phyloP scores from a whole-genome alignment of 2,797 vertebrate species.

The Macropus fuliginosus region DNA sequence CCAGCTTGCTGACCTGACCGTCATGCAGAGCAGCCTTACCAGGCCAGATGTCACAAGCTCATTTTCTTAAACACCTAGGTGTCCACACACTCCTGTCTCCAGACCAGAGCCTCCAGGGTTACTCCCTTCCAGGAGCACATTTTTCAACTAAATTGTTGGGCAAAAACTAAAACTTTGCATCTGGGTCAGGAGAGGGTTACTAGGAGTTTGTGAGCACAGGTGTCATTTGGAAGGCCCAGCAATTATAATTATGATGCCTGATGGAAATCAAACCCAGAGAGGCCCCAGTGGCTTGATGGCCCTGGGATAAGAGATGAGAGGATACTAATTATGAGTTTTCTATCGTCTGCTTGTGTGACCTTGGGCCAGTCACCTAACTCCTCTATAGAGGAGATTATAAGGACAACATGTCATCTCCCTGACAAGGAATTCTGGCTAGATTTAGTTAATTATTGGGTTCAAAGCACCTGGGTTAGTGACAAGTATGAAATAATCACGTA shows the following conservation, averaged over 20 bases:
- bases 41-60: conserved; percentile 13
- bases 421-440: not conserved
- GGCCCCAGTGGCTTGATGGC: not conserved
- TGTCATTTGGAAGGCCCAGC: conserved; percentile 19
- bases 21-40: not conserved
- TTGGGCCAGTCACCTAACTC: conserved; percentile 38
- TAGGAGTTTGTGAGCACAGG: conserved; percentile 32
- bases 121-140: conserved; percentile 55
- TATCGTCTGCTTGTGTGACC: conserved; percentile 23
- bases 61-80: not conserved
- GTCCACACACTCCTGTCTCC: conserved; percentile 11
- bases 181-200: conserved; percentile 69
- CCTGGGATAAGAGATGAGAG: not conserved
- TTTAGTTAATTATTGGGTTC: not conserved
- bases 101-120: not conserved
- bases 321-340: not conserved
- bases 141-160: conserved; percentile 74
- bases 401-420: not conserved
- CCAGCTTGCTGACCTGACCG: rapidly evolving
- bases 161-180: conserved; percentile 75
- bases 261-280: not conserved
- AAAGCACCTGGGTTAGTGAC: not conserved
- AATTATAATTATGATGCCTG: conserved; percentile 33
- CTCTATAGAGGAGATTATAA: not conserved
- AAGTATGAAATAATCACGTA: not conserved